A percentile compares a stretch with the other conserved stretches of the same genome.
Evolutionary conservation across 2,888 invertebrate genomes (phyloP).

Genomic region (Agrypnus murinus): DNA sequence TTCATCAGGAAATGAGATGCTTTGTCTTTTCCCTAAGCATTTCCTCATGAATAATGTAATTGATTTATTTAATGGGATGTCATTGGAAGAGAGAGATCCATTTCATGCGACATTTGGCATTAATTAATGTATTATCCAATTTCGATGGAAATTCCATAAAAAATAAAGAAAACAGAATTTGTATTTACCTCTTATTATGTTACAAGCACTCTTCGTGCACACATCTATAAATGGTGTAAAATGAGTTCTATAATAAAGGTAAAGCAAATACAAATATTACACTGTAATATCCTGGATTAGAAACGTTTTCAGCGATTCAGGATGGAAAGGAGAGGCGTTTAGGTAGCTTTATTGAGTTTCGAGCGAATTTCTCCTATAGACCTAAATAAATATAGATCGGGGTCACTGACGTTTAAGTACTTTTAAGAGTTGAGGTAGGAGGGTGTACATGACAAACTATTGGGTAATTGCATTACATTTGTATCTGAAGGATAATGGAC

Average conservation of each 20-base stretch:
- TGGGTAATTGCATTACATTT: neutral
- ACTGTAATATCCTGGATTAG: constrained; percentile 39
- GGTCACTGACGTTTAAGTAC: constrained; percentile 1
- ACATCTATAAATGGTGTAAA: constrained; percentile 26
- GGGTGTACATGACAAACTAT: constrained; percentile 3
- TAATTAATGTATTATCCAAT: too few species aligned
- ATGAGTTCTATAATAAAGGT: constrained; percentile 35
- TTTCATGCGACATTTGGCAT: too few species aligned
- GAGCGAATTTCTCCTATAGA: constrained; percentile 22
- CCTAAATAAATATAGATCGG: constrained; percentile 23
- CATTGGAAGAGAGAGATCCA: neutral
- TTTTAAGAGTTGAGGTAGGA: neutral
- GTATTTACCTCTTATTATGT: too few species aligned
- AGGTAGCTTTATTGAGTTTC: constrained; percentile 30
- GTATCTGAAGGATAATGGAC: neutral
- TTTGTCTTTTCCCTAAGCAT: neutral
- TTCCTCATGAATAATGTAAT: neutral
- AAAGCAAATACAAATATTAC: constrained; percentile 36
- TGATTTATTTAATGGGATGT: neutral
- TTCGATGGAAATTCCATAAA: too few species aligned
- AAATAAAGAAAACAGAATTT: too few species aligned
- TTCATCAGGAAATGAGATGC: neutral
- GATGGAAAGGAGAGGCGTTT: constrained; percentile 15
- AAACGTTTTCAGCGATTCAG: constrained; percentile 28
- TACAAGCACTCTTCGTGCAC: neutral